phyloP scores from a whole-genome alignment of 2,888 invertebrate genomes.

The Epirrhoe tristata region DNA sequence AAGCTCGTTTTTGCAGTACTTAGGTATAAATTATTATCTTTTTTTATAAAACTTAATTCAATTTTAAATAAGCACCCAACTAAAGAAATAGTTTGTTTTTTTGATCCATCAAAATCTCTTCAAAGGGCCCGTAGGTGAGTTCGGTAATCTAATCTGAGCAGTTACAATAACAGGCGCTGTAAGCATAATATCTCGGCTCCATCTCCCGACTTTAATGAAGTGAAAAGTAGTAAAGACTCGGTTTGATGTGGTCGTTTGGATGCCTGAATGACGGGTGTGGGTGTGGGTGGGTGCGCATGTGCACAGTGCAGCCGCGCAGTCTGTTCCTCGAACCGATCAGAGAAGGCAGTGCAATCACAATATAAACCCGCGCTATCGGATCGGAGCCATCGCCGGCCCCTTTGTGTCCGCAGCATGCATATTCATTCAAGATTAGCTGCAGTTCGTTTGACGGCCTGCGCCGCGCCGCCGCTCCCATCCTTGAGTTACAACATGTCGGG shows the following conservation, averaged over 20 bases:
- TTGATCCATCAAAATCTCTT: background rate
- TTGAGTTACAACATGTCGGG: background rate
- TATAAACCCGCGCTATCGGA: conserved; percentile 30
- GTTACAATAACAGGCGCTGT: background rate
- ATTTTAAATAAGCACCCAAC: too few species aligned
- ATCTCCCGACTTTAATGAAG: conserved; percentile 8
- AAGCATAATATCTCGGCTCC: background rate
- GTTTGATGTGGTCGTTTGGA: conserved; percentile 7
- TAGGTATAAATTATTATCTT: background rate
- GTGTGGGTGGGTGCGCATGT: conserved; percentile 8
- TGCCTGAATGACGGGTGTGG: conserved; percentile 5
- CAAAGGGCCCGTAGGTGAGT: background rate
- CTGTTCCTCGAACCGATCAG: conserved; percentile 37
- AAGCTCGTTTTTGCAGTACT: background rate
- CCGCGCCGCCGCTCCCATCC: conserved; percentile 12
- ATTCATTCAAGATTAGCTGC: conserved; percentile 34
- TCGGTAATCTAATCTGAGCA: background rate
- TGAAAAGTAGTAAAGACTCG: conserved; percentile 10
- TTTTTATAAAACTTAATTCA: background rate
- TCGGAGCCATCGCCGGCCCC: conserved; percentile 16
- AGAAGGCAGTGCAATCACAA: conserved; percentile 22
- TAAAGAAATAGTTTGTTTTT: too few species aligned
- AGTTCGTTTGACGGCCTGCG: conserved; percentile 35
- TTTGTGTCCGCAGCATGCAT: conserved; percentile 32
- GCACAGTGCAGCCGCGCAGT: conserved; percentile 22